Base-by-base conservation (phyloP, 2,797 vertebrate species). In the Microchirus variegatus region DNA sequence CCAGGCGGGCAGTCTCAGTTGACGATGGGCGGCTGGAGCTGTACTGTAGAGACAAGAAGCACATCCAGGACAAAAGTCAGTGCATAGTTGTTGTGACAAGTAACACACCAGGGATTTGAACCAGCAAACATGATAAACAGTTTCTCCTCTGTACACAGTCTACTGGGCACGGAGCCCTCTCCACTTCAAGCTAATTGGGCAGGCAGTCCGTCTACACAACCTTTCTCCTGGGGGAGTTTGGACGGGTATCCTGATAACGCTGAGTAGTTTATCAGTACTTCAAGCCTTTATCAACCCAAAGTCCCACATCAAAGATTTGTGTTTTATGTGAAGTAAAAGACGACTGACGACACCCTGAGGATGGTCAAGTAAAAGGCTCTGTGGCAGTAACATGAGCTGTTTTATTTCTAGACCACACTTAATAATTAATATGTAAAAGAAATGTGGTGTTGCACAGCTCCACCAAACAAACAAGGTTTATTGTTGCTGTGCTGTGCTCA, bases 11-110 rank as follows among this genome's bases (percentile, higher is more conserved):
- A 0, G 83, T 90, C 1, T 89, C 66, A 10, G 77, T 78, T 0
- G 92, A 90, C 62, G 88, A 83, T 19, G 73, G 82, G 49, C 91
- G 72, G 58, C 89, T 93, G 59, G 90, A 89, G 68, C 63, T 86
- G 77, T 88, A 93, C 93, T 94, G 86, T 63, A 75, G 31, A 17
- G 19, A 66, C 12, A 63, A 78, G 19, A 81, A 48, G 53, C 42
- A 73, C 31, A 71, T 14, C 8, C 31, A 13, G 31, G 13, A 43
- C 36, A 75, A 55, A 61, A 38, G 68, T 87, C 50, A 89, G 70
- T 3, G 6, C 26, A 60, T 41, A 55, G 58, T 22, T 53, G 40
- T 35, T 16, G 54, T 64, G 16, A 56, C 5, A 59, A n/a, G n/a
- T n/a, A n/a, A 16, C 43, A 56, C 11, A 51, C 44, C 19, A 50